Evolutionary conservation across 2,113 vertebrate genomes (phyloP).

Genomic region (Panthera uncia): DNA sequence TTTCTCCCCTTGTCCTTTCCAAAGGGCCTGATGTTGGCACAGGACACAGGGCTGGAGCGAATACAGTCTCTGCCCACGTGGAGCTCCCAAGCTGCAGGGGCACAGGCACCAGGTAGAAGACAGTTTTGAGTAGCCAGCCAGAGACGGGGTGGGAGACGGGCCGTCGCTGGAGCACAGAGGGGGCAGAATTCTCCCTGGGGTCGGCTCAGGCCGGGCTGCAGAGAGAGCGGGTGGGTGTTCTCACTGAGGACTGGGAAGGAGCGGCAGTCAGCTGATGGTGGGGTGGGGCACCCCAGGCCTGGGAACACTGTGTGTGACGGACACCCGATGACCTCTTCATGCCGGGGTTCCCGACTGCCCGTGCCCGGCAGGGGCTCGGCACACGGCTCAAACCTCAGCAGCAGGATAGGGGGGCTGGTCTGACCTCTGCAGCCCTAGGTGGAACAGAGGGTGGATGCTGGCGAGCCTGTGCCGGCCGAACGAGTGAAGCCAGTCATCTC

Average conservation of each 20-base stretch:
- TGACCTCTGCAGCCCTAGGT: not conserved
- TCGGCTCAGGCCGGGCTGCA: not conserved
- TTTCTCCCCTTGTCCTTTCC: not conserved
- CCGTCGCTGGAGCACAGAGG: not conserved
- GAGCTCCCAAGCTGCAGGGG: not conserved
- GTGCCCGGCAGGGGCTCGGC: not conserved
- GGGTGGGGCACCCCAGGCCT: not conserved
- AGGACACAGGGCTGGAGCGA: not conserved
- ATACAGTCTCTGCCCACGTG: not conserved
- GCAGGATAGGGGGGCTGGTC: not conserved
- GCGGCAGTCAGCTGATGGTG: not conserved
- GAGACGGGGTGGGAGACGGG: not conserved
- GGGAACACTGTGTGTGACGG: not conserved
- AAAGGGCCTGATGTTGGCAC: not conserved
- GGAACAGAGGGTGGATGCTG: rapidly evolving
- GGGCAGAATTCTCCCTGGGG: not conserved
- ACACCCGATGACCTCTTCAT: too few relatives aligned
- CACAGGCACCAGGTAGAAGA: not conserved
- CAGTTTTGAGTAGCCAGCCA: not conserved
- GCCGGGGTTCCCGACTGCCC: not conserved
- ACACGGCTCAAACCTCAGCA: not conserved
- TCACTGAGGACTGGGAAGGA: not conserved
- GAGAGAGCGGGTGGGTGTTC: rapidly evolving
- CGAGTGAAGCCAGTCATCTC: not conserved
- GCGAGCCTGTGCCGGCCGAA: not conserved